These are phyloP conservation scores for Caradrina clavipalpis DNA, from an alignment of 2,888 invertebrate species.

Conservation along the genomic window DNA sequence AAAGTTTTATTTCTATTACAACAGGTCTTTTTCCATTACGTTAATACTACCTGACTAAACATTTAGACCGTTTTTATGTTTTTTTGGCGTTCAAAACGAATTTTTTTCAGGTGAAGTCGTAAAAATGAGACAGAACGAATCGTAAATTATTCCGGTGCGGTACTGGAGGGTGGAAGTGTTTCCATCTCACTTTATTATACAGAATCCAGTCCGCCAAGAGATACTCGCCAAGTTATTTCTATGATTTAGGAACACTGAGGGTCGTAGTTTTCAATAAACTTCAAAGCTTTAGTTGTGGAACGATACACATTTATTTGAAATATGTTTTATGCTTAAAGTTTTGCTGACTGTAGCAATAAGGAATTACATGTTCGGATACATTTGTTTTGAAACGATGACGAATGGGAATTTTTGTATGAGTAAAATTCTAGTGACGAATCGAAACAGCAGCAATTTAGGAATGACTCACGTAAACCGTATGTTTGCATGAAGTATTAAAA, in stretches of 20 bases:
- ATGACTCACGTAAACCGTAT: neutral
- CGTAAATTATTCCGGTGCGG: conserved; percentile 58
- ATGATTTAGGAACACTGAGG: conserved; percentile 42
- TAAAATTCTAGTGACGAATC: neutral
- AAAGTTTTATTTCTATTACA: conserved; percentile 66
- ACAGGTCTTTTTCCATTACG: conserved; percentile 61
- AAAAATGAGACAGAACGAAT: conserved; percentile 55
- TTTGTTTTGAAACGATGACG: neutral
- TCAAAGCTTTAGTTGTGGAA: conserved; percentile 9
- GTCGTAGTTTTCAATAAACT: conserved; percentile 36
- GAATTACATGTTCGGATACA: neutral
- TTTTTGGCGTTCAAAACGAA: conserved; percentile 52
- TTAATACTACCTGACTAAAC: conserved; percentile 58
- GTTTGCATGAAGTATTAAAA: neutral
- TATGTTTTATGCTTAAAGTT: neutral
- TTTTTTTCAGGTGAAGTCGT: conserved; percentile 56
- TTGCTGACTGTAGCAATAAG: neutral
- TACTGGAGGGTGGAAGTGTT: conserved; percentile 16
- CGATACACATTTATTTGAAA: neutral
- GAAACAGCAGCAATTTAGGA: neutral
- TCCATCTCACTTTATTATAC: conserved; percentile 46
- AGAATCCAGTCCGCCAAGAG: conserved; percentile 34
- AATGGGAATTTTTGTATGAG: neutral
- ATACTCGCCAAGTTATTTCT: conserved; percentile 36
- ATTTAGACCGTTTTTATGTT: conserved; percentile 58